Conservation (phyloP, 53 echinoderm and acorn worm genomes). For the Astropecten irregularis region DNA sequence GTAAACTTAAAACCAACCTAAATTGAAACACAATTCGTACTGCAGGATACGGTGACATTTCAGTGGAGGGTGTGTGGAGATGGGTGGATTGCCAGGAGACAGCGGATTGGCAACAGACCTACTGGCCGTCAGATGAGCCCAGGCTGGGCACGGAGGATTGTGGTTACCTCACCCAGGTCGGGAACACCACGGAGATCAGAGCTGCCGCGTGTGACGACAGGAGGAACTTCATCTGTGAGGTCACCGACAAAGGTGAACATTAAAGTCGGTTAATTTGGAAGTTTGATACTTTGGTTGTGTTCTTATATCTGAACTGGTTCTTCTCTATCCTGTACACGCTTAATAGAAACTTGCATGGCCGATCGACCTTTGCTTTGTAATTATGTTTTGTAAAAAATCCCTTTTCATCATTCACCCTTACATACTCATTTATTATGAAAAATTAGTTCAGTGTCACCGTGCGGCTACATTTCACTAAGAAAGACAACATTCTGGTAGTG, state of each 20-base stretch:
- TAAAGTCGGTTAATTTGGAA: not conserved
- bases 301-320: too few relatives aligned
- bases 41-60: conserved; percentile 87
- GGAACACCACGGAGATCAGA: conserved; percentile 6
- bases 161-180: not conserved
- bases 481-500: too few relatives aligned
- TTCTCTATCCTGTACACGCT: too few relatives aligned
- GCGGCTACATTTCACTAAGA: too few relatives aligned
- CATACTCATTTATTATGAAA: too few relatives aligned
- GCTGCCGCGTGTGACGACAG: not conserved
- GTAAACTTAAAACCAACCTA: too few relatives aligned
- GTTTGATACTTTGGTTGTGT: not conserved
- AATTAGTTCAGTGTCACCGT: too few relatives aligned
- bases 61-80: conserved; percentile 80
- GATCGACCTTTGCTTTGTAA: too few relatives aligned
- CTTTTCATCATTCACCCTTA: too few relatives aligned
- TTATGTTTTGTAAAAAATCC: too few relatives aligned
- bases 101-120: conserved; percentile 61
- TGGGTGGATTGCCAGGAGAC: conserved; percentile 86
- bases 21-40: too few relatives aligned
- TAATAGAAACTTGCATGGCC: too few relatives aligned
- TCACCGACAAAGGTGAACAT: conserved; percentile 21
- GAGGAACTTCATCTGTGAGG: conserved; percentile 21
- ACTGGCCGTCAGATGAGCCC: conserved; percentile 77
- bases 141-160: conserved; percentile 16